Evolutionary conservation across 2,797 vertebrate species (phyloP).

Genomic region (Helostoma temminkii): DNA sequence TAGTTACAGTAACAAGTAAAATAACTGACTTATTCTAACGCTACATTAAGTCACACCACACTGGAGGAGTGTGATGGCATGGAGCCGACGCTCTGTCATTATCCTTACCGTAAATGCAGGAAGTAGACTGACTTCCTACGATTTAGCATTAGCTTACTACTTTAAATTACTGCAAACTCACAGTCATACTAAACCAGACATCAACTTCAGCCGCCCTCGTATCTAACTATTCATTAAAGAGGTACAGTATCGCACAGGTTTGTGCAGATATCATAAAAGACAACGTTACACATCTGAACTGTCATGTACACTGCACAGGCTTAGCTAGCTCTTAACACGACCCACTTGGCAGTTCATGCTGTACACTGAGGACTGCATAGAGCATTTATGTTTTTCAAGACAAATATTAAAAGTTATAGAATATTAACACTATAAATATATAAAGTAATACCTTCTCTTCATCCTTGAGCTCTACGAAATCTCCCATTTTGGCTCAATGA

Average conservation of each 20-base stretch:
- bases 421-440: background rate
- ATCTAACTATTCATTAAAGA: accelerated
- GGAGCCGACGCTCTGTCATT: slow-evolving; percentile 46
- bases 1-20: background rate
- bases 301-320: slow-evolving; percentile 43
- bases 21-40: background rate
- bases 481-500: slow-evolving; percentile 91
- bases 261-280: background rate
- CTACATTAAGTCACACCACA: background rate
- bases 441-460: slow-evolving; percentile 90
- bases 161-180: background rate
- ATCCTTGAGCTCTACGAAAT: slow-evolving; percentile 91
- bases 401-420: accelerated
- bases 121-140: slow-evolving; percentile 70
- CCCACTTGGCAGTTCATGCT: too few relatives aligned
- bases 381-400: background rate
- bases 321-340: slow-evolving; percentile 33
- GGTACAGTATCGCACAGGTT: accelerated
- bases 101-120: slow-evolving; percentile 64
- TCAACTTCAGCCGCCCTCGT: background rate
- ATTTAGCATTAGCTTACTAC: slow-evolving; percentile 44
- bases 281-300: slow-evolving; percentile 26
- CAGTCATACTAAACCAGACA: background rate
- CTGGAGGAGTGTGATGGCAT: slow-evolving; percentile 42
- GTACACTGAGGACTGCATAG: accelerated